Conservation (phyloP, 2,797 vertebrate genomes). For the Leontopithecus rosalia region DNA sequence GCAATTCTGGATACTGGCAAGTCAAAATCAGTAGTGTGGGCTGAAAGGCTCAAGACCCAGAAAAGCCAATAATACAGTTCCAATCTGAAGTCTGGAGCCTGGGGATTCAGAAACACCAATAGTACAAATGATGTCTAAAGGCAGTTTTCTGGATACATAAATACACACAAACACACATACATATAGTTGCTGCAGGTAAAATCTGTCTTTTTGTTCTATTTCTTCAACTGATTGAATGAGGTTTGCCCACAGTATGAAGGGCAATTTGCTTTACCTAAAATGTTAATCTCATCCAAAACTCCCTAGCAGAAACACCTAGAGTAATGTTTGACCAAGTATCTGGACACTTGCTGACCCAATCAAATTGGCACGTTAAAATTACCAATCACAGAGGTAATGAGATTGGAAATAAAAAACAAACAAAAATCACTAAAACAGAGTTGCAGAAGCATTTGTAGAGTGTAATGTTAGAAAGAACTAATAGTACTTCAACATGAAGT, state of each 20-base stretch:
- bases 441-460: not conserved
- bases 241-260: accelerated
- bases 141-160: not conserved
- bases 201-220: not conserved
- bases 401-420: not conserved
- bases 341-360: not conserved
- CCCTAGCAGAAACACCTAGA: not conserved
- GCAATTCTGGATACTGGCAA: no score
- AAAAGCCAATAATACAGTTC: no score
- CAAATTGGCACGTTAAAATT: not conserved
- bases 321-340: not conserved
- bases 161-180: not conserved
- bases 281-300: not conserved
- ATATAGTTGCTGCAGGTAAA: not conserved
- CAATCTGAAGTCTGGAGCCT: no score
- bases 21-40: no score
- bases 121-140: no score
- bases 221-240: not conserved
- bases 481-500: not conserved
- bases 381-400: not conserved
- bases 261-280: not conserved
- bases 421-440: not conserved
- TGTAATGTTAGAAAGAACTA: not conserved
- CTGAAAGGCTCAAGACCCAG: no score
- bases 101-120: no score